Conservation (phyloP, 1,140 invertebrate genomes). For the Formica selysi region DNA sequence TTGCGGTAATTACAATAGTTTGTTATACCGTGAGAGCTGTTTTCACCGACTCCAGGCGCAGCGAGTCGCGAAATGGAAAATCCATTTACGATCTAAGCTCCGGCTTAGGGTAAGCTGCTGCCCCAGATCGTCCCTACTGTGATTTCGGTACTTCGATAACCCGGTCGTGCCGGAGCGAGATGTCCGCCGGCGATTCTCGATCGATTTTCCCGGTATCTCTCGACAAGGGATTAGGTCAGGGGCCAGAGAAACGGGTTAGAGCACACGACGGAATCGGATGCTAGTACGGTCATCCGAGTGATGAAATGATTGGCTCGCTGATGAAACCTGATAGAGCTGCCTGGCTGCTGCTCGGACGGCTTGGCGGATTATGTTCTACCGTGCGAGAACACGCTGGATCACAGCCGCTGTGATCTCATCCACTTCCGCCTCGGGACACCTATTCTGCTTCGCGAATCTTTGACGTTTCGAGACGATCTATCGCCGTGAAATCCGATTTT, state of each 20-base stretch:
- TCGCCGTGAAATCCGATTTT: not conserved
- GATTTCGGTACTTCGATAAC: conserved; percentile 70
- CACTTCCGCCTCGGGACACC: conserved; percentile 70
- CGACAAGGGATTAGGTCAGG: conserved; percentile 79
- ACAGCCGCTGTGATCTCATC: conserved; percentile 73
- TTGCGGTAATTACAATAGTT: conserved; percentile 68
- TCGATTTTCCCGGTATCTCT: conserved; percentile 71
- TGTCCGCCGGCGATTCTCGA: conserved; percentile 65
- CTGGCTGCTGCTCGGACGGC: conserved; percentile 61
- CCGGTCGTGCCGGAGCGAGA: conserved; percentile 55
- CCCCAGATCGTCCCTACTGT: conserved; percentile 51
- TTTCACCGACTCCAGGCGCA: conserved; percentile 49
- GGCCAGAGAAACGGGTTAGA: conserved; percentile 79
- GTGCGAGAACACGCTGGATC: conserved; percentile 73
- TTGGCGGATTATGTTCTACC: conserved; percentile 73
- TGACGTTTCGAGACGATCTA: not conserved
- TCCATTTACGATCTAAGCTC: conserved; percentile 71
- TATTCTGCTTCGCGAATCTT: conserved; percentile 36
- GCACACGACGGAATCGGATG: conserved; percentile 72
- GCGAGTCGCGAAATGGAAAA: conserved; percentile 65
- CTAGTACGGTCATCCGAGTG: conserved; percentile 73
- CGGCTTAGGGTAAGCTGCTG: conserved; percentile 62
- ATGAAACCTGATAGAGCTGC: conserved; percentile 83
- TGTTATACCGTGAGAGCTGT: conserved; percentile 65
- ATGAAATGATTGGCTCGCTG: conserved; percentile 84